A percentile compares a stretch with the other conserved stretches of the same genome.
phyloP scores from a whole-genome alignment of 2,888 invertebrate genomes.

The Anorthoa munda region DNA sequence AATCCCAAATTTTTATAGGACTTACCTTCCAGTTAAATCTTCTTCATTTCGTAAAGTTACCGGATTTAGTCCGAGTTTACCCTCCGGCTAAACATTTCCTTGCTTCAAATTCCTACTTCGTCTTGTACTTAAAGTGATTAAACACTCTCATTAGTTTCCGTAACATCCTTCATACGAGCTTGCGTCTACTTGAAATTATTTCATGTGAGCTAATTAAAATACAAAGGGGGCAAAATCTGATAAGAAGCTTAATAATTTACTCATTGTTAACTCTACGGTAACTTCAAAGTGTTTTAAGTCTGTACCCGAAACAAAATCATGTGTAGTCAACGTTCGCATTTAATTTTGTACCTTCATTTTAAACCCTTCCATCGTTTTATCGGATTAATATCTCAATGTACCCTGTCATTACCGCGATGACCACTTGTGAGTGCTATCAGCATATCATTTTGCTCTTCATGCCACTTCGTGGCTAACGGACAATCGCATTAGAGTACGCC shows the following conservation, averaged over 20 bases:
- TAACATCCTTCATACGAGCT: constrained; percentile 35
- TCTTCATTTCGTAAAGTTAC: constrained; percentile 6
- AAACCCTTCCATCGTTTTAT: constrained; percentile 65
- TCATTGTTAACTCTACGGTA: constrained; percentile 39
- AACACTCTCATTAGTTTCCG: constrained; percentile 15
- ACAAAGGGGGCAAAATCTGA: constrained; percentile 45
- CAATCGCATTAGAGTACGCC: constrained; percentile 89
- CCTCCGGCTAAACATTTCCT: neutral
- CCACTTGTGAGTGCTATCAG: constrained; percentile 75
- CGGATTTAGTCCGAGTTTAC: constrained; percentile 4
- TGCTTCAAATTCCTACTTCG: constrained; percentile 11
- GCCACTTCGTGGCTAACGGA: constrained; percentile 80
- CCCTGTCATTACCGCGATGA: constrained; percentile 68
- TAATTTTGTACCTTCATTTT: constrained; percentile 50
- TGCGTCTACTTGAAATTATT: constrained; percentile 28
- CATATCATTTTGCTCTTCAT: constrained; percentile 75
- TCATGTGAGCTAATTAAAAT: constrained; percentile 55
- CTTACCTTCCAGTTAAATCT: constrained; percentile 8
- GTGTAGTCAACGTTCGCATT: constrained; percentile 47
- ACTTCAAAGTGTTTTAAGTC: constrained; percentile 41
- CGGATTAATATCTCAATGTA: constrained; percentile 74
- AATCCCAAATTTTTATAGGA: neutral
- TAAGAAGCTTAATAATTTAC: constrained; percentile 63
- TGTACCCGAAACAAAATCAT: constrained; percentile 44
- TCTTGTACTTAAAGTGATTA: neutral